Evolutionary conservation across 2,113 vertebrate genomes (phyloP).

Genomic region (Xiphophorus couchianus): DNA sequence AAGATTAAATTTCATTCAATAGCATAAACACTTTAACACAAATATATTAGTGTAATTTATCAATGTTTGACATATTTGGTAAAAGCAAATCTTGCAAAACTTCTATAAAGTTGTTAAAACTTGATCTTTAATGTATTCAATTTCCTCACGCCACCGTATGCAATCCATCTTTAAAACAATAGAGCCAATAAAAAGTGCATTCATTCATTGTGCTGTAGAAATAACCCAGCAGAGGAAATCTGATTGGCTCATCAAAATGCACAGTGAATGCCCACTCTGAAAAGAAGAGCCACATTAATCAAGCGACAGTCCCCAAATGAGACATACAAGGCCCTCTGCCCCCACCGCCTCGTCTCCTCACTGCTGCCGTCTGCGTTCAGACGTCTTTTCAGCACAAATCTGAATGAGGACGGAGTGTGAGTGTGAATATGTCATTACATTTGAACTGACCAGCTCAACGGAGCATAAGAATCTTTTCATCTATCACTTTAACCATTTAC

Average conservation of each 20-base stretch:
- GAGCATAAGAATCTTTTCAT: neutral
- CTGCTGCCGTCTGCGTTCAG: neutral
- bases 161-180: constrained; percentile 64
- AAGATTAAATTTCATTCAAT: neutral
- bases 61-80: constrained; percentile 6
- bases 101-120: constrained; percentile 9
- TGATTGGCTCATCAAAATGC: constrained; percentile 64
- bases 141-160: constrained; percentile 17
- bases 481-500: constrained; percentile 1
- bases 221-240: constrained; percentile 27
- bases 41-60: neutral
- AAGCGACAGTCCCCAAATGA: constrained; percentile 26
- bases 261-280: constrained; percentile 13
- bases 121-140: constrained; percentile 32
- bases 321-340: constrained; percentile 25
- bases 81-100: constrained; percentile 34
- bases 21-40: neutral
- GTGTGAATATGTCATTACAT: constrained; percentile 5
- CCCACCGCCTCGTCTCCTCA: neutral
- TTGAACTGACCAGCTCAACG: constrained; percentile 11
- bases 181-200: constrained; percentile 25
- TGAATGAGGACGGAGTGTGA: neutral
- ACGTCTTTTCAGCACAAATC: constrained; percentile 1
- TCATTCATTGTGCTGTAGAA: constrained; percentile 33
- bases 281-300: constrained; percentile 56